A percentile compares a stretch with the other conserved stretches of the same genome.
Conservation (phyloP, 2,888 invertebrate genomes). For the Conchocele bisecta region DNA sequence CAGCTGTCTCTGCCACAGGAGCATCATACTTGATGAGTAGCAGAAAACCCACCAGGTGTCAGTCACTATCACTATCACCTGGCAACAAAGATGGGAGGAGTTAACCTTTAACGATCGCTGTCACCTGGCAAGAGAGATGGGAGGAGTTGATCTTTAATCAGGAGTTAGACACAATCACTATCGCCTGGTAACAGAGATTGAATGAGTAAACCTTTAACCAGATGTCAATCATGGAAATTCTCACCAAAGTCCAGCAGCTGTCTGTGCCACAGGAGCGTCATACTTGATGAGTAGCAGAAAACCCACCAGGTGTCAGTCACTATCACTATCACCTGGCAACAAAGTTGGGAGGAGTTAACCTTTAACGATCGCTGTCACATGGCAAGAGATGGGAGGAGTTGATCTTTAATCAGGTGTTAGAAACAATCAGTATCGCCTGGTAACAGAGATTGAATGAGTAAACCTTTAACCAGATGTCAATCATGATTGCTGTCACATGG, state of each 20-base stretch:
- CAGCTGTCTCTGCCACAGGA: slow-evolving; percentile 75
- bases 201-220: too few relatives aligned
- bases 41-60: slow-evolving; percentile 79
- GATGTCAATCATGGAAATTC: slow-evolving; percentile 63
- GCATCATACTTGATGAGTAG: slow-evolving; percentile 69
- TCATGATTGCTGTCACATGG: too few relatives aligned
- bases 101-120: neutral
- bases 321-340: slow-evolving; percentile 76
- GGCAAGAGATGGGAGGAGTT: slow-evolving; percentile 26
- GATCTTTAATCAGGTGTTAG: too few relatives aligned
- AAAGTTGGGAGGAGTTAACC: too few relatives aligned
- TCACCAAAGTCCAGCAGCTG: slow-evolving; percentile 66
- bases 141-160: too few relatives aligned
- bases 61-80: slow-evolving; percentile 79
- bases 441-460: neutral
- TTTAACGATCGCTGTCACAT: slow-evolving; percentile 79
- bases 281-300: slow-evolving; percentile 73
- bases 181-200: too few relatives aligned
- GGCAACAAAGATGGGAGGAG: slow-evolving; percentile 32
- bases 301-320: slow-evolving; percentile 79
- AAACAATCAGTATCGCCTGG: neutral
- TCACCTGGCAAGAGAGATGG: neutral
- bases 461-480: too few relatives aligned
- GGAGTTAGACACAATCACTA: too few relatives aligned
- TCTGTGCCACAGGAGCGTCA: slow-evolving; percentile 75